Evolutionary conservation across 2,113 vertebrate species (phyloP).

Genomic region (Corynorhinus townsendii): DNA sequence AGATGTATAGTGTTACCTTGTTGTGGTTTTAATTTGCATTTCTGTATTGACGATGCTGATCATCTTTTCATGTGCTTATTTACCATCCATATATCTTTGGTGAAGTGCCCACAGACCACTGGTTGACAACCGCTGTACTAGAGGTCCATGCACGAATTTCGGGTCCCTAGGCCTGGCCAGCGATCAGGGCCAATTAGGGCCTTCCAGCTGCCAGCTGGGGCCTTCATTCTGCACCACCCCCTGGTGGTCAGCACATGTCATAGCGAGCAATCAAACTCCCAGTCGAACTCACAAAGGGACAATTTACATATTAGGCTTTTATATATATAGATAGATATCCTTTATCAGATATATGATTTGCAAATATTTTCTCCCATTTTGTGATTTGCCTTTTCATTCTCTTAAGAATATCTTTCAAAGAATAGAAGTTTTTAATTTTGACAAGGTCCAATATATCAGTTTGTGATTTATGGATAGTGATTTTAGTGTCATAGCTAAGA

Average conservation of each 20-base stretch:
- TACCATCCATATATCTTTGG: not conserved
- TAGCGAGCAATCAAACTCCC: too few species aligned
- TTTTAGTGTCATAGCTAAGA: not conserved
- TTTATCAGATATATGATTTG: not conserved
- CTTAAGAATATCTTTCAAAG: slow-evolving; percentile 1
- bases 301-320: too few species aligned
- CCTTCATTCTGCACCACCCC: too few species aligned
- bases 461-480: not conserved
- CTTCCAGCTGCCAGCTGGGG: too few species aligned
- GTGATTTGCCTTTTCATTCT: slow-evolving; percentile 24
- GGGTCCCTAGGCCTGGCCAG: too few species aligned
- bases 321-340: not conserved
- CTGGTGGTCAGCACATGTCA: too few species aligned
- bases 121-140: too few species aligned
- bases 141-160: too few species aligned
- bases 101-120: not conserved
- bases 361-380: not conserved
- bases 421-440: slow-evolving; percentile 28
- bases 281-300: too few species aligned
- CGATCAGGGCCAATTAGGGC: too few species aligned
- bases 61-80: not conserved
- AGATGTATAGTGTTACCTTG: not conserved
- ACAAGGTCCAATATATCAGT: not conserved
- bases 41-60: not conserved
- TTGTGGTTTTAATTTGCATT: not conserved